Conservation (phyloP, 2,113 vertebrate species). For the Brachyistius frenatus region DNA sequence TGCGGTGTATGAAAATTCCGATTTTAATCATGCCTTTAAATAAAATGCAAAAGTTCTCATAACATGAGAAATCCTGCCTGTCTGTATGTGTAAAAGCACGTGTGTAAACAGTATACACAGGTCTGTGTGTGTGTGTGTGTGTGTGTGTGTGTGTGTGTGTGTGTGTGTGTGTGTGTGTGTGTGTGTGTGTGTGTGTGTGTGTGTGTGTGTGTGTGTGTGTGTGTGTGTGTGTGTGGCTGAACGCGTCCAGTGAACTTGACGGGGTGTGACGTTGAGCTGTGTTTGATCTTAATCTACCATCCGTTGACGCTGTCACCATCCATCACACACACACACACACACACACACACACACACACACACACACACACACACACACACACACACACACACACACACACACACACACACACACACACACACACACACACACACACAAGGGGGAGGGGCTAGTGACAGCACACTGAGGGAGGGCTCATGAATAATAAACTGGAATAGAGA, state of each 20-base stretch:
- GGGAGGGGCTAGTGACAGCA: constrained; percentile 97
- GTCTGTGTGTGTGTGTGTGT: constrained; percentile 28
- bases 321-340: constrained; percentile 80
- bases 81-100: not conserved
- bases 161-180: not conserved
- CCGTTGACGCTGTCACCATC: constrained; percentile 93
- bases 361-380: constrained; percentile 21
- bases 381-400: constrained; percentile 23
- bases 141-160: not conserved
- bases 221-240: constrained; percentile 39
- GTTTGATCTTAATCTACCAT: constrained; percentile 97
- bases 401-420: constrained; percentile 23
- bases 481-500: constrained; percentile 96
- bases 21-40: too few relatives aligned
- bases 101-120: not conserved
- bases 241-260: constrained; percentile 61
- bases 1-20: too few relatives aligned
- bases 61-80: too few relatives aligned
- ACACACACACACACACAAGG: constrained; percentile 49
- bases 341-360: constrained; percentile 25
- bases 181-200: not conserved
- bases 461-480: constrained; percentile 90
- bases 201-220: constrained; percentile 19
- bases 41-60: too few relatives aligned
- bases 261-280: constrained; percentile 83